Conservation (phyloP, 1,140 invertebrate genomes). For the Sarcophaga bullata region DNA sequence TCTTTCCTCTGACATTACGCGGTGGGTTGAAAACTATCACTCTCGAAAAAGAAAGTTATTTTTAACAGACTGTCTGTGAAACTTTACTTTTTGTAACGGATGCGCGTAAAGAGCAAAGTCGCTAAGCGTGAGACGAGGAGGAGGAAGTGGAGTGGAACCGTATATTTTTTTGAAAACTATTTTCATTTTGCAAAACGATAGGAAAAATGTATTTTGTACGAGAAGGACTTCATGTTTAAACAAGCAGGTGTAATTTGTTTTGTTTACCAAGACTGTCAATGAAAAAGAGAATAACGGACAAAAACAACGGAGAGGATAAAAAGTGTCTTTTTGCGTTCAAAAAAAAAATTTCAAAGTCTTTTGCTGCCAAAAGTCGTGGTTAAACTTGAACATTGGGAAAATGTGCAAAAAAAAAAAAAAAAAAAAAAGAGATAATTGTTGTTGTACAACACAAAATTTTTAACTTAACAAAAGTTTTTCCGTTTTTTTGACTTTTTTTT, state of each 20-base stretch:
- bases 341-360: not conserved
- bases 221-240: constrained; percentile 20
- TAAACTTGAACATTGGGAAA: not conserved
- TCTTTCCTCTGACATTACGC: no score
- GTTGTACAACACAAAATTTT: not conserved
- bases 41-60: not conserved
- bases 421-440: not conserved
- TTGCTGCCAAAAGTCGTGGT: not conserved
- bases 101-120: no score
- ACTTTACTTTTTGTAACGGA: not conserved
- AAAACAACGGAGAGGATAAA: no score
- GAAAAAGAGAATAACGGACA: no score
- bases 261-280: constrained; percentile 1
- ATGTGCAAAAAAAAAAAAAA: not conserved
- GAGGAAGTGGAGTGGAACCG: no score
- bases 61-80: not conserved
- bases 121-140: no score
- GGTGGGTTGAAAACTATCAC: not conserved
- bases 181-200: not conserved
- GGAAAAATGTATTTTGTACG: no score
- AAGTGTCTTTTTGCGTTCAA: not conserved
- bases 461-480: not conserved
- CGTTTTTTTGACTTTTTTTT: no score
- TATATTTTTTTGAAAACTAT: not conserved
- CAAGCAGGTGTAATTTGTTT: constrained; percentile 26